Base-by-base conservation (phyloP, 30 jellyfish, hydroid and myxozoan genomes). In the Chironex yamaguchii region DNA sequence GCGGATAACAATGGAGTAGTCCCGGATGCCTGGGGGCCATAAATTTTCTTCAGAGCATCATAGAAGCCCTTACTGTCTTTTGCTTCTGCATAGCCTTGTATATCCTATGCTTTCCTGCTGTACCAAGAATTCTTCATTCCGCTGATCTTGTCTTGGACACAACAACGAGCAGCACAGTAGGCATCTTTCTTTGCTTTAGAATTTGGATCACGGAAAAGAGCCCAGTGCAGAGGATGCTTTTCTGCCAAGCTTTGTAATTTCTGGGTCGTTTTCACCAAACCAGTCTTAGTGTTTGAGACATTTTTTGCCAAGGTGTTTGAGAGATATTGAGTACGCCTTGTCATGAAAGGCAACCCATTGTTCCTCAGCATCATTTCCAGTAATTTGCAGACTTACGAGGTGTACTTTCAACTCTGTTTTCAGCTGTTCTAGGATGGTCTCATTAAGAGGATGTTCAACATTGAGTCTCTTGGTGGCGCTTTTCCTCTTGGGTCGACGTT, bases 231-330 rank as follows among this genome's bases (percentile, higher is more conserved):
- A 2, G 76, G 31, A 3, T 50, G 11, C 32, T 63, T 63, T 20
- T 12, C 14, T 24, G 53, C 52, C 52, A 20, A n/a, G 14, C 35
- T 63, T 50, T 21, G 28, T 42, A 2, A 63, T 63, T 50, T 63
- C 14, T 4, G 3, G 20, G 52, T 63, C 14, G 76, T 22, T 63
- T 22, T 63, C 76, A 4, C 31, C 35, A 20, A 63, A 63, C 76
- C 76, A 63, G 76, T 63, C 76, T 63, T 22, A 26, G 76, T 63
- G n/a, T n/a, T n/a, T n/a, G n/a, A n/a, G n/a, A n/a, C n/a, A n/a
- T n/a, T n/a, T n/a, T n/a, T n/a, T n/a, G n/a, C n/a, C n/a, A n/a
- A n/a, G n/a, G n/a, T n/a, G n/a, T n/a, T n/a, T n/a, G n/a, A n/a
- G n/a, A n/a, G n/a, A n/a, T n/a, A n/a, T n/a, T n/a, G n/a, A n/a